Percentiles rank a stretch among this genome's conserved stretches.
Conservation (phyloP, 2,113 vertebrate species). For the human region DNA sequence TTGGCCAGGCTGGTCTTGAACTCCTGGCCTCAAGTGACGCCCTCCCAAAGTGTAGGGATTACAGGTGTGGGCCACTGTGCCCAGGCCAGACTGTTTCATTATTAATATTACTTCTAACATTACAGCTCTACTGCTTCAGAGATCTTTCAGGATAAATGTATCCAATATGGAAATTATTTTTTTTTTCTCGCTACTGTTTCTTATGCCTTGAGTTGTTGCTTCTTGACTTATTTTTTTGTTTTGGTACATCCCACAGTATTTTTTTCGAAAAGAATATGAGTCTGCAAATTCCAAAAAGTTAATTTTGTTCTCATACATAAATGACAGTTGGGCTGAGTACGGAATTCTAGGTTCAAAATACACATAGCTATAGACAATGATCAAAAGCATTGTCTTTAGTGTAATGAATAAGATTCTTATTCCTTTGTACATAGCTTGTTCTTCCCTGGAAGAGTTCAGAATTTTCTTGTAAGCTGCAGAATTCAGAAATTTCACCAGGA, state of each 20-base stretch:
- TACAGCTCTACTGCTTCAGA: not conserved
- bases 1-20: not conserved
- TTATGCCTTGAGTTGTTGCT: not conserved
- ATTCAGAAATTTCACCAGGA: not conserved
- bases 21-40: not conserved
- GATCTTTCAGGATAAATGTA: slow-evolving; percentile 23
- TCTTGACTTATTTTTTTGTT: not conserved
- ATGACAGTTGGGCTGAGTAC: not conserved
- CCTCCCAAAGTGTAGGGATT: not conserved
- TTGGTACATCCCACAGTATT: not conserved
- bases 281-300: not conserved
- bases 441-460: not conserved
- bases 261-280: not conserved
- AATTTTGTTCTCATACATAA: slow-evolving; percentile 31
- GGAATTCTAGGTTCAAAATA: not conserved
- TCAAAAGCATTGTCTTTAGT: not conserved
- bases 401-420: not conserved
- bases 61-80: not conserved
- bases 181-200: not conserved
- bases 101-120: slow-evolving; percentile 20
- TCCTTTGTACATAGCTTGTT: slow-evolving; percentile 3
- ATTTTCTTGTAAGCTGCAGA: slow-evolving; percentile 10
- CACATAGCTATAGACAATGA: not conserved
- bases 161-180: not conserved
- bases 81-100: not conserved